Evolutionary conservation across 30 jellyfish, hydroid and myxozoan genomes (phyloP), one percentile per base, ranked within the genome.

Genomic region (Haliclystus octoradiatus): DNA sequence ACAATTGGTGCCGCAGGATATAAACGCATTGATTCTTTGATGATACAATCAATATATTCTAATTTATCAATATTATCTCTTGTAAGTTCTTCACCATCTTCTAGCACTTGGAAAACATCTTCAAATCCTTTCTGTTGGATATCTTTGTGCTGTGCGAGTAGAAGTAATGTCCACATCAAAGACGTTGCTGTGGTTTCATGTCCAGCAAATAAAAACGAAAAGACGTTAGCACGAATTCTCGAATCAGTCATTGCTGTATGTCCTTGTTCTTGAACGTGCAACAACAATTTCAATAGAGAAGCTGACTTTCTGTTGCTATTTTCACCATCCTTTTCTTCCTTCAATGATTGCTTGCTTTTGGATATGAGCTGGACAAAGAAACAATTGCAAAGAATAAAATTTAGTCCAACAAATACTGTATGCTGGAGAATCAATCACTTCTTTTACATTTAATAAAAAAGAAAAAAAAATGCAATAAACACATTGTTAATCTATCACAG

Each of bases 191-290:
- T 73, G 2, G 94, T 82, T 28, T 82, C 94, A 66, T 73, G 79
- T 4, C 94, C 94, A 35, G 94, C 94, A 7, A 73, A 72, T 88
- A 82, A 62, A 61, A 82, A 82, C 27, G 94, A 70, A 52, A 63
- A 60, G 2, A 82, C 94, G 28, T 82, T 52, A 13, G 69, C 80
- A 2, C 49, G 63, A 0, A 82, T 40, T 57, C 72, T 15, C 2
- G 72, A 65, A 49, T 82, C 88, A 0, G 92, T 24, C 64, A 79
- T 27, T 27, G 71, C 60, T 1, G 69, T 70, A 3, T 79, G 57
- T 32, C 70, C 92, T 0, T 62, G 72, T 19, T 79, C 92, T 49
- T 70, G 74, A 74, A 70, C 9, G 32, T 29, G 19, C 50, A 79
- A 19, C 9, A 40, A 19, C 57, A 40, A 40, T 40, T 40, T 40